These are phyloP conservation scores for Anastrepha obliqua DNA, from an alignment of 1,140 invertebrate species.

Conservation along the genomic window DNA sequence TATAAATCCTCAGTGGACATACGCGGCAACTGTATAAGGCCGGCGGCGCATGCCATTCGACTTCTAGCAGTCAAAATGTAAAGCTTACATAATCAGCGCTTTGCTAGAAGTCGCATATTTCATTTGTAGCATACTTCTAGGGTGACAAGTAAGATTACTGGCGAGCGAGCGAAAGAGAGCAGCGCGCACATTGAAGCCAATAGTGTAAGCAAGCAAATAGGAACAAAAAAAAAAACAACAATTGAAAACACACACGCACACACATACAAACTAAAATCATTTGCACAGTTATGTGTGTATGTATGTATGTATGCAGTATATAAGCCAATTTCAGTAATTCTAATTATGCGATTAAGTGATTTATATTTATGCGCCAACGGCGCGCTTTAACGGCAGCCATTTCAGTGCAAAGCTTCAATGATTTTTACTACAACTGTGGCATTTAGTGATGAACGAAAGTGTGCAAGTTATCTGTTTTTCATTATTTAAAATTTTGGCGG, in stretches of 20 bases:
- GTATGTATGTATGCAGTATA: background rate
- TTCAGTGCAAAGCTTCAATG: background rate
- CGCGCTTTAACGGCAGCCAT: background rate
- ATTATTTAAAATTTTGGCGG: background rate
- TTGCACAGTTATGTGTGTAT: background rate
- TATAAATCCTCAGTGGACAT: constrained; percentile 36
- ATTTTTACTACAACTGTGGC: background rate
- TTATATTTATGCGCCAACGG: background rate
- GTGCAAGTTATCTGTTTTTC: background rate
- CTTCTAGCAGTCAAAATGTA: background rate
- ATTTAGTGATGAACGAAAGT: background rate
- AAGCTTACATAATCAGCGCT: constrained; percentile 11
- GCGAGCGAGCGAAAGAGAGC: background rate
- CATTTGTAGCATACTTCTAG: constrained; percentile 23
- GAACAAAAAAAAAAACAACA: background rate
- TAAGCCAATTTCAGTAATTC: constrained; percentile 6
- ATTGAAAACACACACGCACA: background rate
- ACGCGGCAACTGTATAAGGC: background rate
- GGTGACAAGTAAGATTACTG: background rate
- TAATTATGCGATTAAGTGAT: constrained; percentile 16
- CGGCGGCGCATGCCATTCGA: constrained; percentile 12
- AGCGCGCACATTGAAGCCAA: background rate
- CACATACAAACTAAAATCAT: background rate
- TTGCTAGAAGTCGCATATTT: background rate
- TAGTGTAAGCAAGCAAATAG: no score